Conservation (phyloP, 1,140 invertebrate genomes). For the Apis laboriosa region DNA sequence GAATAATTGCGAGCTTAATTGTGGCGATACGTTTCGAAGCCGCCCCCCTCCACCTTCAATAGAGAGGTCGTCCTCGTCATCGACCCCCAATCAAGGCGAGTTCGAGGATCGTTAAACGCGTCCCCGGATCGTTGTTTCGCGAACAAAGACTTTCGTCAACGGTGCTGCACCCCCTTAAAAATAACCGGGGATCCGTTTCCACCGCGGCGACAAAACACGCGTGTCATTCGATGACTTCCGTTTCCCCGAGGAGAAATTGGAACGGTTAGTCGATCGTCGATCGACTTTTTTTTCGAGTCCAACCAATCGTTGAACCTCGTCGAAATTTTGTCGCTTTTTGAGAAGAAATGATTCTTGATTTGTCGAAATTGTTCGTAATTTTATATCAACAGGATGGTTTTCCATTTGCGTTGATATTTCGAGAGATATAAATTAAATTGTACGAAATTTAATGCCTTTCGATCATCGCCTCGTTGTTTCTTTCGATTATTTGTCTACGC, state of each 20-base stretch:
- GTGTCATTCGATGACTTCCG: not conserved
- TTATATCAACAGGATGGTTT: too few relatives aligned
- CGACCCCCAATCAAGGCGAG: constrained; percentile 39
- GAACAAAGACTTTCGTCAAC: not conserved
- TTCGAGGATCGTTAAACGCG: constrained; percentile 43
- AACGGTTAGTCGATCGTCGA: too few relatives aligned
- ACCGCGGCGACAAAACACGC: not conserved
- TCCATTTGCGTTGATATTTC: too few relatives aligned
- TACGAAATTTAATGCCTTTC: too few relatives aligned
- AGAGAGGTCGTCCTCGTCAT: constrained; percentile 33
- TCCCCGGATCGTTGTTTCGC: not conserved
- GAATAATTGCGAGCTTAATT: constrained; percentile 68
- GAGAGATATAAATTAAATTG: too few relatives aligned
- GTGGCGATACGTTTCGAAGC: constrained; percentile 60
- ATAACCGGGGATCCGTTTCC: not conserved
- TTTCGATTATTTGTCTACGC: not conserved
- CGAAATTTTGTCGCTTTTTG: too few relatives aligned
- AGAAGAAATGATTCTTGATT: too few relatives aligned
- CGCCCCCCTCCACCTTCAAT: constrained; percentile 30
- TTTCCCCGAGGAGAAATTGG: too few relatives aligned
- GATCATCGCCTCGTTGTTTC: not conserved
- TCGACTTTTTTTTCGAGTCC: too few relatives aligned
- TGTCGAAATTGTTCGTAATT: too few relatives aligned
- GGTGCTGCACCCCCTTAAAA: not conserved
- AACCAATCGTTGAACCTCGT: too few relatives aligned